A percentile compares a stretch with the other conserved stretches of the same genome.
phyloP scores from a whole-genome alignment of 2,888 invertebrate genomes.

The Endomychus coccineus region DNA sequence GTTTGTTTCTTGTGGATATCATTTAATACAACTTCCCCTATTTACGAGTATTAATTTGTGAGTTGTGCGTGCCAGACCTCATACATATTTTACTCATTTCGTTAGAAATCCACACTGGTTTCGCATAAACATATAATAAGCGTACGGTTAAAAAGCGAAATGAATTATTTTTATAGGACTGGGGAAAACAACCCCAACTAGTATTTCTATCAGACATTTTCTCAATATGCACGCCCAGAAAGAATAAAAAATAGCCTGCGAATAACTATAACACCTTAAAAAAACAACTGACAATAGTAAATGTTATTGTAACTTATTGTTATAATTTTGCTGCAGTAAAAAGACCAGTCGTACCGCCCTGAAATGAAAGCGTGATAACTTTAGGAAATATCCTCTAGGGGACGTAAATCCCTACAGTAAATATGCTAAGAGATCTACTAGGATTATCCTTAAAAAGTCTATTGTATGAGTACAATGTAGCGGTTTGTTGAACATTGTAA shows the following conservation, averaged over 20 bases:
- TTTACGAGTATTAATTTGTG: too few species aligned
- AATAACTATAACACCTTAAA: conserved; percentile 21
- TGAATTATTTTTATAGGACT: too few species aligned
- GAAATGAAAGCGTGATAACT: conserved; percentile 4
- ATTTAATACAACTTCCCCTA: too few species aligned
- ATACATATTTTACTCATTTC: too few species aligned
- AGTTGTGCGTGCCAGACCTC: too few species aligned
- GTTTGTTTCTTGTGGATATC: too few species aligned
- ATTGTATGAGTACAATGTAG: conserved; percentile 28
- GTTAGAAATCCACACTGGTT: too few species aligned
- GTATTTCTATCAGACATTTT: too few species aligned
- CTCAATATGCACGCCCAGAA: conserved; percentile 14
- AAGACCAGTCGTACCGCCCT: conserved; percentile 10
- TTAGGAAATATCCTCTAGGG: conserved; percentile 3
- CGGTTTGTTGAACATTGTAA: conserved; percentile 30
- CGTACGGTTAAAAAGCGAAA: too few species aligned
- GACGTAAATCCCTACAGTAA: conserved; percentile 16
- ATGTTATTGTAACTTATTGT: conserved; percentile 11
- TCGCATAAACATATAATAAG: too few species aligned
- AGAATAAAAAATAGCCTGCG: conserved; percentile 7
- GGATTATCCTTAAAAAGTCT: conserved; percentile 26
- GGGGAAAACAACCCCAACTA: too few species aligned
- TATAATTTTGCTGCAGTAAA: conserved; percentile 10
- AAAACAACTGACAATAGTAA: conserved; percentile 22
- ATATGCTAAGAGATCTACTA: conserved; percentile 10